These are phyloP conservation scores for Raja brachyura DNA, from an alignment of 2,113 vertebrate species.

Conservation along the genomic window DNA sequence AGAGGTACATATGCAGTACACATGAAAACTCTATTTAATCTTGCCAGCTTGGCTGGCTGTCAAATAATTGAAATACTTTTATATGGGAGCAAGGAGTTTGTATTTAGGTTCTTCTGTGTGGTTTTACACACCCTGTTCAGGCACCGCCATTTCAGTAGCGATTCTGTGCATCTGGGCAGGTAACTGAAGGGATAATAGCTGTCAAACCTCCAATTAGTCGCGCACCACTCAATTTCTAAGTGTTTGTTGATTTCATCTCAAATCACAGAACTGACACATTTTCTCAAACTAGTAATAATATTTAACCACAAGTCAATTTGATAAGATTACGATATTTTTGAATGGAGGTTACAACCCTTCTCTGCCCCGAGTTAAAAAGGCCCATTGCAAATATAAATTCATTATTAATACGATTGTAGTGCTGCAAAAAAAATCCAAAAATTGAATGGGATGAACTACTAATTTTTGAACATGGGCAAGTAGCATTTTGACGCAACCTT, in stretches of 20 bases:
- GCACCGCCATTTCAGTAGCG: too few relatives aligned
- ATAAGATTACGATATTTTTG: not conserved
- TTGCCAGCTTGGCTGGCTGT: not conserved
- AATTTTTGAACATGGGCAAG: not conserved
- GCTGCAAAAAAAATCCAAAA: not conserved
- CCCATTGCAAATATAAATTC: not conserved
- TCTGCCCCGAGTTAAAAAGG: not conserved
- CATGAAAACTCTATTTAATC: not conserved
- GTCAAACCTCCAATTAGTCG: too few relatives aligned
- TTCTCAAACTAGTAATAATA: not conserved
- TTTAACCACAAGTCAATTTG: not conserved
- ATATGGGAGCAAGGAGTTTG: too few relatives aligned
- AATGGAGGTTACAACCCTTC: not conserved
- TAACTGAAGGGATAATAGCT: too few relatives aligned
- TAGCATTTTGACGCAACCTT: too few relatives aligned
- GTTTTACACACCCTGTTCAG: too few relatives aligned
- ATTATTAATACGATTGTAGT: not conserved
- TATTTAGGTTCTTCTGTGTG: too few relatives aligned
- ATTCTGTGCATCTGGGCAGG: too few relatives aligned
- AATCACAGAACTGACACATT: not conserved
- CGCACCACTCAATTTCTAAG: not conserved
- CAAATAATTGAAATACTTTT: too few relatives aligned
- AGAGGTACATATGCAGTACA: not conserved
- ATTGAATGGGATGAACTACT: not conserved
- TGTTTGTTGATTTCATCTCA: not conserved